Evolutionary conservation across 2,797 vertebrate species (phyloP).

Genomic region (Paguma larvata): DNA sequence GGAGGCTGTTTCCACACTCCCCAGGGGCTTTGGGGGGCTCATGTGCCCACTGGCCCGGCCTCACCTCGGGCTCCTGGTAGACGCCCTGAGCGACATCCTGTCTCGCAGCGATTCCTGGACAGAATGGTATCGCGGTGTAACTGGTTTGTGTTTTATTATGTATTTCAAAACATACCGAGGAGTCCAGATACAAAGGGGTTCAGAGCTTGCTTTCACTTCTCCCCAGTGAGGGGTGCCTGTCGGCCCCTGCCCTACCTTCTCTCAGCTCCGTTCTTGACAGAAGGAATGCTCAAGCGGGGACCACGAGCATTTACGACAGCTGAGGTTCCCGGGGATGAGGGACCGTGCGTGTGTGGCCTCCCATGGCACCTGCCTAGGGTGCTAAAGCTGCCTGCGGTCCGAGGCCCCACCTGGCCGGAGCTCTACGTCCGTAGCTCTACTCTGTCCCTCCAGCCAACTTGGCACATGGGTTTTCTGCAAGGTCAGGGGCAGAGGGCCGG

Average conservation of each 20-base stretch:
- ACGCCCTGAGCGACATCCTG: too few relatives aligned
- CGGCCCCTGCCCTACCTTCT: background rate
- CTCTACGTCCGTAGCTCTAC: background rate
- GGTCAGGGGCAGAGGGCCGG: background rate
- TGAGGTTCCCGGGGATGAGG: background rate
- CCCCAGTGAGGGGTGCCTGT: background rate
- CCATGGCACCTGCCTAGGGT: too few relatives aligned
- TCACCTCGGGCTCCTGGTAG: background rate
- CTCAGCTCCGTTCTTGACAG: background rate
- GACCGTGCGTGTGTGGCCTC: background rate
- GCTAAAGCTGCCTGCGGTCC: background rate
- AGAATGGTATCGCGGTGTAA: background rate
- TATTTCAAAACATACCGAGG: background rate
- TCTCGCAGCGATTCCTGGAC: background rate
- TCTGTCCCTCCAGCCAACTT: background rate
- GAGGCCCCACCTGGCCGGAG: background rate
- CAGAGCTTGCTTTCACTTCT: background rate
- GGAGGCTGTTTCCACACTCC: background rate
- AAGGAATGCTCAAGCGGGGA: background rate
- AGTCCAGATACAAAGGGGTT: background rate
- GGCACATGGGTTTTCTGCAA: background rate
- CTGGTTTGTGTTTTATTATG: background rate
- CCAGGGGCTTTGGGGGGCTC: background rate
- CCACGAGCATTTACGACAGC: background rate
- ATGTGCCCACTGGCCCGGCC: background rate